phyloP scores from a whole-genome alignment of 2,797 vertebrate species.

The Masticophis lateralis region DNA sequence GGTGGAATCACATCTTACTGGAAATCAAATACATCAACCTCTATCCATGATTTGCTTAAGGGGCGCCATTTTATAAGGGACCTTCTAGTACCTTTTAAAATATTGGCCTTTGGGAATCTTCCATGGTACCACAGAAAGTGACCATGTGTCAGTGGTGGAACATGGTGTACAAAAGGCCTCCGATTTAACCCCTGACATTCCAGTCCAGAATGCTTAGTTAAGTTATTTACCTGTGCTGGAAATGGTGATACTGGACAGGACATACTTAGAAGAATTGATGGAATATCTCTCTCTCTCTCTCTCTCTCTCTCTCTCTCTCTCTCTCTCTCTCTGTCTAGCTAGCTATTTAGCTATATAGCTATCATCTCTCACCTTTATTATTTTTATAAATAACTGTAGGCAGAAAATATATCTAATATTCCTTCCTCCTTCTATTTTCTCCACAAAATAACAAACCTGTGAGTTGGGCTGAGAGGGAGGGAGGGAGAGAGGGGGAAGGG shows the following conservation, averaged over 20 bases:
- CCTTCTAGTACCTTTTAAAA: background rate
- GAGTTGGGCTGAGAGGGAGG: background rate
- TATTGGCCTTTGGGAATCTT: constrained; percentile 42
- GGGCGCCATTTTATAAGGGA: background rate
- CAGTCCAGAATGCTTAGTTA: background rate
- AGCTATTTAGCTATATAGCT: too few relatives aligned
- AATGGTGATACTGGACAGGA: background rate
- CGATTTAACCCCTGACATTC: background rate
- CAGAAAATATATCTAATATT: background rate
- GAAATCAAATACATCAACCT: background rate
- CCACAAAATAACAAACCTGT: background rate
- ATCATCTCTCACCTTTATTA: background rate
- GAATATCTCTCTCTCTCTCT: background rate
- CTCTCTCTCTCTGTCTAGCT: too few relatives aligned
- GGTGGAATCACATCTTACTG: background rate
- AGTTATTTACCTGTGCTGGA: background rate
- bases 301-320: too few relatives aligned
- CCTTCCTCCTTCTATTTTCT: background rate
- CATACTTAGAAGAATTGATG: background rate
- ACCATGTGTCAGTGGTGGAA: background rate
- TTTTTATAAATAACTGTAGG: background rate
- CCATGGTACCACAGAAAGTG: background rate
- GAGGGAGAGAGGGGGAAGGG: too few relatives aligned
- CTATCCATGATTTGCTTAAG: background rate
- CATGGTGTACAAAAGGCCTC: background rate